Percentiles rank a stretch among this genome's conserved stretches.
Conservation (phyloP, 2,888 invertebrate genomes). For the Cyrtodaria siliqua region DNA sequence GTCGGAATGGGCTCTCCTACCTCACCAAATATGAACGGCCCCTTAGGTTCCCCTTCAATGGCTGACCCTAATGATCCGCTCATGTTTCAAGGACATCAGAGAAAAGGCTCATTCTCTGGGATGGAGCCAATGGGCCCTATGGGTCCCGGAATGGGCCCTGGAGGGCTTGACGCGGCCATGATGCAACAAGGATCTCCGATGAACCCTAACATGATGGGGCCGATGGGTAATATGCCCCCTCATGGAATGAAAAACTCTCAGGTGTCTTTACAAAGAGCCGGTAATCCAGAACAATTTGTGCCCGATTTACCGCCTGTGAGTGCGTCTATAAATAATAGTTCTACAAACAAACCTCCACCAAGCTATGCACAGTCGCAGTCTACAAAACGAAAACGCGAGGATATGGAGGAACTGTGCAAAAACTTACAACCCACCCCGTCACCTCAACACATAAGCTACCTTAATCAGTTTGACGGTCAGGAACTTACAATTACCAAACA, state of each 20-base stretch:
- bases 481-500: constrained; percentile 98
- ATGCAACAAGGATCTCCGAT: constrained; percentile 69
- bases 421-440: constrained; percentile 93
- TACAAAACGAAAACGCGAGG: constrained; percentile 79
- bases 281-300: constrained; percentile 84
- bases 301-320: constrained; percentile 73
- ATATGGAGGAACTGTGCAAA: constrained; percentile 91
- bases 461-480: constrained; percentile 98
- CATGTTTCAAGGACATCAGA: constrained; percentile 71
- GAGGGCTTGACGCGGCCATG: constrained; percentile 54
- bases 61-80: constrained; percentile 71
- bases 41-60: constrained; percentile 75
- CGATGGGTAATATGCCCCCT: constrained; percentile 69
- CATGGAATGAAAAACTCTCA: constrained; percentile 74
- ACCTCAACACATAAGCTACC: constrained; percentile 97
- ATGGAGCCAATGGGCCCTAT: constrained; percentile 67
- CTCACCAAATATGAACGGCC: constrained; percentile 81
- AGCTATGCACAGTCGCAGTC: constrained; percentile 84
- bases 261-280: constrained; percentile 81
- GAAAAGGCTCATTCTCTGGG: constrained; percentile 66
- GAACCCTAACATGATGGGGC: constrained; percentile 64
- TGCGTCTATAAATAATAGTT: constrained; percentile 47
- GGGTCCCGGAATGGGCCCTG: constrained; percentile 63
- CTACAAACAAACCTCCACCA: constrained; percentile 83
- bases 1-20: constrained; percentile 80